Conservation (phyloP, 2,113 vertebrate genomes). For the Rattus rattus region DNA sequence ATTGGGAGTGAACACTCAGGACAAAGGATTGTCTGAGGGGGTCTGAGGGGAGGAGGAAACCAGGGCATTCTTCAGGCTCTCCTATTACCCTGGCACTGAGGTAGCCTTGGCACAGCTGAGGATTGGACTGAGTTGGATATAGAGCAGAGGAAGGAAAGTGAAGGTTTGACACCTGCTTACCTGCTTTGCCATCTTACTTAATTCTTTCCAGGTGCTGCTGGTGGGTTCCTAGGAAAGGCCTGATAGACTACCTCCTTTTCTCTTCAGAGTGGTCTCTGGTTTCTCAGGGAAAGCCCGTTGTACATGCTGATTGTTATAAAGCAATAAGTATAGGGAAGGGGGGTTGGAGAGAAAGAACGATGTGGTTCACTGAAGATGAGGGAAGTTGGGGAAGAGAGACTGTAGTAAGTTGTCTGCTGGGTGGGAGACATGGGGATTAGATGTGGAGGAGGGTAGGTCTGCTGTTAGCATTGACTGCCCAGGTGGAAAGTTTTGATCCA, state of each 20-base stretch:
- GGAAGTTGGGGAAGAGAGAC: too few species aligned
- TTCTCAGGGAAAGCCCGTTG: neutral
- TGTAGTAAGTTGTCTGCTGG: neutral
- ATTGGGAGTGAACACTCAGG: too few species aligned
- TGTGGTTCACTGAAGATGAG: neutral
- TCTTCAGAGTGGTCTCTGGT: neutral
- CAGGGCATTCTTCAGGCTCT: neutral
- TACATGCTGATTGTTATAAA: neutral
- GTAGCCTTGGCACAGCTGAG: neutral
- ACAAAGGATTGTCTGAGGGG: neutral
- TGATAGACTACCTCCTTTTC: neutral
- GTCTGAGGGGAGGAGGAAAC: neutral
- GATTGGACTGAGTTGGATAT: neutral
- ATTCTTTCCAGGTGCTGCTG: neutral
- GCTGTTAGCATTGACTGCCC: too few species aligned
- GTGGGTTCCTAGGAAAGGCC: neutral
- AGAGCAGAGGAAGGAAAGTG: neutral
- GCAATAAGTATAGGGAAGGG: too few species aligned
- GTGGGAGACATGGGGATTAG: too few species aligned
- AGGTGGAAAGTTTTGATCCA: neutral
- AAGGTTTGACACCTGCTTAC: neutral
- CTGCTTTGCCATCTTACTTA: too few species aligned
- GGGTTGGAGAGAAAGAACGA: neutral
- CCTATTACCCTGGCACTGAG: neutral
- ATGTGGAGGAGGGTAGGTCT: neutral